Conservation (phyloP, 2,113 vertebrate genomes). For the Piaya cayana region DNA sequence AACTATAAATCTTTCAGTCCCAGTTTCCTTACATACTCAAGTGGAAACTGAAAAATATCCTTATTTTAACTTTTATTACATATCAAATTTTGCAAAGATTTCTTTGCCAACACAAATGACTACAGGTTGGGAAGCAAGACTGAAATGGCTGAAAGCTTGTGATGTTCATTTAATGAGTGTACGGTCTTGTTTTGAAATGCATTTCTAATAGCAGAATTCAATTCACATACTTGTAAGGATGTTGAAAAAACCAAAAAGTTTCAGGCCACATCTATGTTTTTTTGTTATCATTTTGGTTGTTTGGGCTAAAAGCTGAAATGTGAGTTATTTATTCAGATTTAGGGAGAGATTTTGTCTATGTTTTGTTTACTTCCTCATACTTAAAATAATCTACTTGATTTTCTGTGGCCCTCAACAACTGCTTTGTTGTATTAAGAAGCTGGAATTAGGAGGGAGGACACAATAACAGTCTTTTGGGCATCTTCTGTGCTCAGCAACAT, state of each 20-base stretch:
- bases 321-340: not conserved
- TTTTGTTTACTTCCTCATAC: not conserved
- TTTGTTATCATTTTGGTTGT: not conserved
- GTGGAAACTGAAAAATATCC: constrained; percentile 48
- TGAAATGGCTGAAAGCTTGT: not conserved
- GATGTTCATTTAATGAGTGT: not conserved
- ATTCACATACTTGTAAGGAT: not conserved
- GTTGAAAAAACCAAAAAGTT: not conserved
- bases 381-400: not conserved
- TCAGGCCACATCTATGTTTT: not conserved
- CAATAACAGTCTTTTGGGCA: not conserved
- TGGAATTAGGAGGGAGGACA: not conserved
- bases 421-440: not conserved
- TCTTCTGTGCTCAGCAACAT: not conserved
- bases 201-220: not conserved
- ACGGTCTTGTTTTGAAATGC: not conserved
- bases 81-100: constrained; percentile 39
- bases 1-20: constrained; percentile 50
- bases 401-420: not conserved
- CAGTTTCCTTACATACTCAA: constrained; percentile 44
- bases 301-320: not conserved
- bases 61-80: constrained; percentile 57
- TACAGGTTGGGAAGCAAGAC: constrained; percentile 42
- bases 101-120: constrained; percentile 60
- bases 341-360: not conserved